Evolutionary conservation across 2,888 invertebrate species (phyloP).

Genomic region (Drosophila anomalata): DNA sequence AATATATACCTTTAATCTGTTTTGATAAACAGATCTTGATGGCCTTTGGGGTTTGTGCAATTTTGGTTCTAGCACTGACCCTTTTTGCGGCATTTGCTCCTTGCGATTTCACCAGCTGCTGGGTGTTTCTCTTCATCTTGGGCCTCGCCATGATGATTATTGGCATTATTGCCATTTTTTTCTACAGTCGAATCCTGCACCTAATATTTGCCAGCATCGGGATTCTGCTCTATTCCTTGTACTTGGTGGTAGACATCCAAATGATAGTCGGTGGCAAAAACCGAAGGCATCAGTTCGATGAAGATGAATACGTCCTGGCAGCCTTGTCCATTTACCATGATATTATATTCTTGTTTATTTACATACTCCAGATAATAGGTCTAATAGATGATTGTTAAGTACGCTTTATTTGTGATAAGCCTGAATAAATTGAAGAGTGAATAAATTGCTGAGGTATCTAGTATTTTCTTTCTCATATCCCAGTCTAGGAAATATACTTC

Average conservation of each 20-base stretch:
- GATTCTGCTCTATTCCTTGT: slow-evolving; percentile 24
- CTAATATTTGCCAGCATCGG: neutral
- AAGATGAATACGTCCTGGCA: slow-evolving; percentile 60
- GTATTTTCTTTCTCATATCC: neutral
- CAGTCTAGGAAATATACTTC: neutral
- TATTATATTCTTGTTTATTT: slow-evolving; percentile 42
- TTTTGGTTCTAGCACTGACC: slow-evolving; percentile 14
- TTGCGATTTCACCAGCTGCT: slow-evolving; percentile 61
- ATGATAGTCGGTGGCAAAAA: slow-evolving; percentile 43
- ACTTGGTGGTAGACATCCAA: slow-evolving; percentile 52
- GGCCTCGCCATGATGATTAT: neutral
- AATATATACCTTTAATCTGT: too few species aligned
- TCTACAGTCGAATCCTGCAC: neutral
- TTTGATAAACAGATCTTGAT: slow-evolving; percentile 35
- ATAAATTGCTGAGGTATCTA: neutral
- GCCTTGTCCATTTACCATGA: slow-evolving; percentile 57
- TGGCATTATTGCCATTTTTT: neutral
- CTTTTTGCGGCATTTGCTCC: slow-evolving; percentile 54
- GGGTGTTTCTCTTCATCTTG: slow-evolving; percentile 9
- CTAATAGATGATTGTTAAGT: slow-evolving; percentile 25
- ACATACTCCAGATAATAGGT: slow-evolving; percentile 45
- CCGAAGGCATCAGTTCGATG: slow-evolving; percentile 19
- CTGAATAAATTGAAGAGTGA: neutral
- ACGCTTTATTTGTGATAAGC: neutral
- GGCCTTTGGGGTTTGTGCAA: slow-evolving; percentile 36